Evolutionary conservation across 2,113 vertebrate species (phyloP).

Genomic region (Ginglymostoma cirratum): DNA sequence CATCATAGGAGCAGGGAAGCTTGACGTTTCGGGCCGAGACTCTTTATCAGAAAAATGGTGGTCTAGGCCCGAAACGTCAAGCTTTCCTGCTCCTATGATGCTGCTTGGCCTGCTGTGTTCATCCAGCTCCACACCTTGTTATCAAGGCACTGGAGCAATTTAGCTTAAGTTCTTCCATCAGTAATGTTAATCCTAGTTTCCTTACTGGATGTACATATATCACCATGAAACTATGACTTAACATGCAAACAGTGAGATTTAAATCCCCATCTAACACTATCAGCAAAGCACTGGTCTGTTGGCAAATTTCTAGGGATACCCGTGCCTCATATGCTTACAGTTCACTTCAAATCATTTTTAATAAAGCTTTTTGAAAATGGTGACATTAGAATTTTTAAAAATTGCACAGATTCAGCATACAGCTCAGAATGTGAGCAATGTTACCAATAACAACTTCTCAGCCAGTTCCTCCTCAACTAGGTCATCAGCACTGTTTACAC

Average conservation of each 20-base stretch:
- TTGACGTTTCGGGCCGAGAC: too few relatives aligned
- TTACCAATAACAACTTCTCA: constrained; percentile 5
- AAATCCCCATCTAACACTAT: not conserved
- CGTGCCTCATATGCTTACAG: not conserved
- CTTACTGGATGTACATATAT: not conserved
- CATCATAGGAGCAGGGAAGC: too few relatives aligned
- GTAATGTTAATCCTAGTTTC: not conserved
- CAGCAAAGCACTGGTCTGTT: not conserved
- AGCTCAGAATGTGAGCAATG: not conserved
- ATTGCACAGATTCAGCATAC: not conserved
- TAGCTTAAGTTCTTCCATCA: not conserved
- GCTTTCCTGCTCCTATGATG: too few relatives aligned
- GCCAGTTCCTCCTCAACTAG: constrained; percentile 30
- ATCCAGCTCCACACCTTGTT: too few relatives aligned
- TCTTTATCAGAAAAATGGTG: too few relatives aligned
- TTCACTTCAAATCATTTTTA: not conserved
- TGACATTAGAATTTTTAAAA: not conserved
- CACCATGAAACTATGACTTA: not conserved
- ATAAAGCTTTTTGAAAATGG: not conserved
- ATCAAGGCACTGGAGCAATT: not conserved
- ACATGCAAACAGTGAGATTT: too few relatives aligned
- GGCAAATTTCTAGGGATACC: not conserved
- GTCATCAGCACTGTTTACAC: not conserved
- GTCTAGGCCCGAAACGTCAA: too few relatives aligned
- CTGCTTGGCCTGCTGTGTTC: too few relatives aligned